phyloP scores from a whole-genome alignment of 2,888 invertebrate species.

The Trachelus tabidus region DNA sequence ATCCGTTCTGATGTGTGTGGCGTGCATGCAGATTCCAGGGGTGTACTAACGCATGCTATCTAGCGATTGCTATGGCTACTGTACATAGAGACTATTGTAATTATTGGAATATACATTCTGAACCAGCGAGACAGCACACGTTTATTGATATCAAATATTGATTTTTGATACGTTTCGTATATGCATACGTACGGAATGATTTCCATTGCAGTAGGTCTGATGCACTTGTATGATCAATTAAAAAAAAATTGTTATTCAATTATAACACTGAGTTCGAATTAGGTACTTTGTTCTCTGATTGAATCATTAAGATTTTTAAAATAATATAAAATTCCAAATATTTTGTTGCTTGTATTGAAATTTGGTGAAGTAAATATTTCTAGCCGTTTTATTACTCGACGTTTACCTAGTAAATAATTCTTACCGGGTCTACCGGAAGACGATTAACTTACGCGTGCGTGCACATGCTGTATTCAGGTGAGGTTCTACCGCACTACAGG shows the following conservation, averaged over 20 bases:
- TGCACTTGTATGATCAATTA: not conserved
- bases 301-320: not conserved
- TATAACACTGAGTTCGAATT: not conserved
- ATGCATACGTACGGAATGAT: not conserved
- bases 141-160: not conserved
- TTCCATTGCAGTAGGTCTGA: not conserved
- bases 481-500: slow-evolving; percentile 15
- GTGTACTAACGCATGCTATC: not conserved
- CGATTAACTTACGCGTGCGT: slow-evolving; percentile 31
- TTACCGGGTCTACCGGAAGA: not conserved
- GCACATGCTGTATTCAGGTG: slow-evolving; percentile 41
- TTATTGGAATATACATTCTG: not conserved
- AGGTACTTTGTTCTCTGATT: not conserved
- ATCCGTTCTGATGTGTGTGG: not conserved
- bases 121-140: not conserved
- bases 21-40: not conserved
- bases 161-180: not conserved
- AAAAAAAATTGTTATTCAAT: not conserved
- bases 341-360: not conserved
- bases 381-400: not conserved
- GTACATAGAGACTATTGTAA: not conserved
- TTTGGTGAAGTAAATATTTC: not conserved
- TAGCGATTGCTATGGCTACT: not conserved
- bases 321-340: not conserved
- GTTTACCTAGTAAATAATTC: not conserved